Base-by-base conservation (phyloP, 2,797 vertebrate species). In the Eutrigla gurnardus region DNA sequence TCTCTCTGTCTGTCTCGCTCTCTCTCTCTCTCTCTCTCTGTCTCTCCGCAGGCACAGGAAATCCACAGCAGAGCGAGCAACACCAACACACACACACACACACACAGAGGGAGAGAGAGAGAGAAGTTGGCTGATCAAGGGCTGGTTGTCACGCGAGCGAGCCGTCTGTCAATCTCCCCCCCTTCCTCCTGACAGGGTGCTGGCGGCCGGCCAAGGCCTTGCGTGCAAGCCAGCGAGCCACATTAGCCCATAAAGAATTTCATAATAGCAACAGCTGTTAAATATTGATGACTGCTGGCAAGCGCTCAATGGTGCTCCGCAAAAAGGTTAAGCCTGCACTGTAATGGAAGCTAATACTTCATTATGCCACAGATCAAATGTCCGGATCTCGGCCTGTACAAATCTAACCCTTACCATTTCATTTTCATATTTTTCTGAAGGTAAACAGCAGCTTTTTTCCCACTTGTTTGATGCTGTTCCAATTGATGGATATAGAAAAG, bases 191-290 rank as follows among this genome's bases (percentile, higher is more conserved):
- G 94, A 94, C 96, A 96, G 93, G 73, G 90, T 49, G 88, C 90
- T 98, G 97, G 97, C 95, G 25, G 86, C 57, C 17, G 33, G 94
- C 96, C 96, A 97, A 95, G 80, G 91, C 96, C 94, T 98, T 97
- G 97, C 97, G 97, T 98, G 97, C 97, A 96, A 98, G 92, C 96
- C 89, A 90, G 89, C 93, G 88, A 94, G 95, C 96, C 95, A 86
- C 96, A 94, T 96, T 96, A 95, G 95, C 95, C 95, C 93, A 95
- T 96, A 96, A 97, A 96, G 95, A 96, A 96, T 96, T 96, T 97
- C 96, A 96, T 96, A 97, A 97, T 96, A 97, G 96, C 96, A 97
- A 96, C 96, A 98, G 96, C 96, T 97, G 97, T 96, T 97, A 97
- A 97, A 97, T 97, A 97, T 97, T 97, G 96, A 97, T 97, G 96